A percentile compares a stretch with the other conserved stretches of the same genome.
Evolutionary conservation across 2,888 invertebrate genomes (phyloP).

Genomic region (Hyppa rectilinea): DNA sequence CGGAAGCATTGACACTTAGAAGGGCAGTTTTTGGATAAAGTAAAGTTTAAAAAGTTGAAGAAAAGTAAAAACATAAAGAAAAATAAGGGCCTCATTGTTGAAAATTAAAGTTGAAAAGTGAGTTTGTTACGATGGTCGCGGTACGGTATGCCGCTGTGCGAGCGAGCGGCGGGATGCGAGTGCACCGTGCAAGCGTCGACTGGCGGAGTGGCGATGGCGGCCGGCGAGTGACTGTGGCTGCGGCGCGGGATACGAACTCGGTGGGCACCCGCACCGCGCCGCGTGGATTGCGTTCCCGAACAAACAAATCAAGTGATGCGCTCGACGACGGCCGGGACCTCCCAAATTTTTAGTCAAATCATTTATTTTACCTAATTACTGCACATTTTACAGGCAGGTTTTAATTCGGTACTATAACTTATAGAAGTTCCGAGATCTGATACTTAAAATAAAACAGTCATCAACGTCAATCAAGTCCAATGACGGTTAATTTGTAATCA

Average conservation of each 20-base stretch:
- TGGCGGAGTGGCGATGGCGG: conserved; percentile 39
- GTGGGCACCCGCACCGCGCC: conserved; percentile 11
- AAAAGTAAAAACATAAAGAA: conserved; percentile 75
- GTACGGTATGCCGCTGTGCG: conserved; percentile 49
- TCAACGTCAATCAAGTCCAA: too few species aligned
- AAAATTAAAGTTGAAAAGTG: conserved; percentile 29
- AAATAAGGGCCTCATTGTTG: conserved; percentile 69
- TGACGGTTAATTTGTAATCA: too few species aligned
- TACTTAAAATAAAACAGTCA: too few species aligned
- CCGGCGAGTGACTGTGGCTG: conserved; percentile 46
- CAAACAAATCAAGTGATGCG: conserved; percentile 22
- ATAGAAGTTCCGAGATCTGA: too few species aligned
- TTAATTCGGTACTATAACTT: too few species aligned
- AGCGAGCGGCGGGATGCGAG: conserved; percentile 65
- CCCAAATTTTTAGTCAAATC: too few species aligned
- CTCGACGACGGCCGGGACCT: background rate
- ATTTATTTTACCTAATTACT: too few species aligned
- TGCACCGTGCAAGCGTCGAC: conserved; percentile 66
- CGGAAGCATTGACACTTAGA: conserved; percentile 79
- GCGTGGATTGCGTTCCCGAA: conserved; percentile 9
- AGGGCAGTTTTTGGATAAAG: conserved; percentile 75
- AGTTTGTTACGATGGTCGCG: conserved; percentile 38
- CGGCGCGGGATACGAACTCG: conserved; percentile 41
- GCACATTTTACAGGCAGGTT: too few species aligned
- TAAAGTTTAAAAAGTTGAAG: conserved; percentile 68